These are phyloP conservation scores for Baccha elongata DNA, from an alignment of 2,888 invertebrate species.

Conservation along the genomic window DNA sequence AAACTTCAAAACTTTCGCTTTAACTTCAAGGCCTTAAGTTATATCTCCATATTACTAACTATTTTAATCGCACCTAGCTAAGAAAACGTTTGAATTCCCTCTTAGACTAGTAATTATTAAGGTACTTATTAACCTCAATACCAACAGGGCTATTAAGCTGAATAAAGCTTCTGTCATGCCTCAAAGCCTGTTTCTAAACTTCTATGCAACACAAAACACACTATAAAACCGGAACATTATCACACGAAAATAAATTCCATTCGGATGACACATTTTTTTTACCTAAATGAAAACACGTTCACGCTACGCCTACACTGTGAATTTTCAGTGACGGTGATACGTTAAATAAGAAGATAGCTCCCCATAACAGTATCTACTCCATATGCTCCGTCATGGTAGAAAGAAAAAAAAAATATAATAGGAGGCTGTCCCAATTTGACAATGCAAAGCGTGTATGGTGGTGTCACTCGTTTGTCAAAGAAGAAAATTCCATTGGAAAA, in stretches of 20 bases:
- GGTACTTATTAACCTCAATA: slow-evolving; percentile 9
- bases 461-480: slow-evolving; percentile 50
- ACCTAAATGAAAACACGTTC: slow-evolving; percentile 36
- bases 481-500: slow-evolving; percentile 50
- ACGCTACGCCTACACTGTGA: slow-evolving; percentile 27
- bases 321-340: slow-evolving; percentile 12
- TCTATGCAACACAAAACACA: slow-evolving; percentile 52
- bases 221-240: slow-evolving; percentile 57
- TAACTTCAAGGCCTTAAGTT: no score
- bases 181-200: slow-evolving; percentile 6
- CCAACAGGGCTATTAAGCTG: slow-evolving; percentile 32
- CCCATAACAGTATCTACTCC: slow-evolving; percentile 16
- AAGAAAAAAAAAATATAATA: slow-evolving; percentile 1
- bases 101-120: slow-evolving; percentile 41
- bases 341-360: not conserved
- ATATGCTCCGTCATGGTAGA: slow-evolving; percentile 10
- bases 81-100: slow-evolving; percentile 32
- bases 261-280: slow-evolving; percentile 47
- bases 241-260: slow-evolving; percentile 60
- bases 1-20: no score
- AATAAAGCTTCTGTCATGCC: slow-evolving; percentile 51
- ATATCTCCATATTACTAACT: no score
- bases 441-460: slow-evolving; percentile 35
- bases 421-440: slow-evolving; percentile 41
- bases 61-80: no score